phyloP scores from a whole-genome alignment of 2,113 vertebrate species.

The Lycaon pictus region DNA sequence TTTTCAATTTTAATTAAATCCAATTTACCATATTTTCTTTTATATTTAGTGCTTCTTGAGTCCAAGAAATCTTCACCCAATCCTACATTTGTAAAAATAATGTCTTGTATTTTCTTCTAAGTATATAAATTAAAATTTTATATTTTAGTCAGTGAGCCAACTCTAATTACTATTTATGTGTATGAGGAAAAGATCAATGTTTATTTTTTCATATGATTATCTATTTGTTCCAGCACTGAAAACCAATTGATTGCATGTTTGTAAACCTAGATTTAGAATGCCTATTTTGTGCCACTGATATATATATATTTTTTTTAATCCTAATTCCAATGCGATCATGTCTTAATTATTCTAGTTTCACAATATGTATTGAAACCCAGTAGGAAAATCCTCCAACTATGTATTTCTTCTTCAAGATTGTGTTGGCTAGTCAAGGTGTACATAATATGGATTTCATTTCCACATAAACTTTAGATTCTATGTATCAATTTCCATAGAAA shows the following conservation, averaged over 20 bases:
- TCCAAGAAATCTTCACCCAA: background rate
- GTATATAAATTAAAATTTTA: background rate
- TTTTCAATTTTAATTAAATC: background rate
- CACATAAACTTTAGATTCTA: background rate
- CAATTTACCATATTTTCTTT: background rate
- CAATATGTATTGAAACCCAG: background rate
- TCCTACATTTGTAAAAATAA: background rate
- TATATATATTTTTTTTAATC: background rate
- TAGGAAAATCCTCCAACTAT: background rate
- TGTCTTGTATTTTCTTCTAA: background rate
- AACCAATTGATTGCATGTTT: background rate
- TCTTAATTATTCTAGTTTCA: slow-evolving; percentile 1
- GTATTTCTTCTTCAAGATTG: background rate
- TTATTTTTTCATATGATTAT: background rate
- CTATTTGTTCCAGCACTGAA: background rate
- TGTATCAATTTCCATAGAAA: background rate
- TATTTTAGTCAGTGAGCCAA: background rate
- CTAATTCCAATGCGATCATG: background rate
- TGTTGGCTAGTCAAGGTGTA: background rate
- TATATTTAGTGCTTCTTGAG: background rate
- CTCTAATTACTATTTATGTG: background rate
- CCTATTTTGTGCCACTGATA: background rate
- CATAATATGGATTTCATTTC: background rate
- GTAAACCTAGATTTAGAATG: background rate
- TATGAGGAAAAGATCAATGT: background rate